Percentiles rank a stretch among this genome's conserved stretches.
phyloP scores from a whole-genome alignment of 2,888 invertebrate species.

The Arge pagana region DNA sequence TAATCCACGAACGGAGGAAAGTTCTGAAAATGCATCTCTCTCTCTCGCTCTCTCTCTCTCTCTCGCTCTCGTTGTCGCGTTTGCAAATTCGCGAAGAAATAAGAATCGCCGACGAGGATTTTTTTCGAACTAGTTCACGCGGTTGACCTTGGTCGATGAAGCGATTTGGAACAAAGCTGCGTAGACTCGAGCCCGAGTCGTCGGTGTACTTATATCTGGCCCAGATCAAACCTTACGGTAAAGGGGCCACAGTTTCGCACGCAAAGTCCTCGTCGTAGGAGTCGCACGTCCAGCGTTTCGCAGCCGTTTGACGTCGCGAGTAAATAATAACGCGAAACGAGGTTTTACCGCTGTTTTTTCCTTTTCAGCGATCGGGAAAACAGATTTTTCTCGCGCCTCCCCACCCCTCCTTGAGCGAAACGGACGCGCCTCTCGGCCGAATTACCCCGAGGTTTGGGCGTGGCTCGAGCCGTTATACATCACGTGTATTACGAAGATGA shows the following conservation, averaged over 20 bases:
- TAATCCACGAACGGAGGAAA: constrained; percentile 39
- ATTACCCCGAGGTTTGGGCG: too few relatives aligned
- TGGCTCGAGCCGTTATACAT: too few relatives aligned
- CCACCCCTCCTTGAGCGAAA: too few relatives aligned
- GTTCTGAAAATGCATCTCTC: background rate
- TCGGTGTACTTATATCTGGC: constrained; percentile 51
- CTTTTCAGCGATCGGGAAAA: too few relatives aligned
- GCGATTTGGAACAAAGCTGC: constrained; percentile 19
- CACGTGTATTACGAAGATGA: background rate
- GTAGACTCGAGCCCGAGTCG: constrained; percentile 6
- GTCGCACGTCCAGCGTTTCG: too few relatives aligned
- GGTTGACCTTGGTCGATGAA: background rate
- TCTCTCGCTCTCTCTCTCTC: constrained; percentile 11
- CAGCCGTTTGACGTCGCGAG: too few relatives aligned
- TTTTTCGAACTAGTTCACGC: too few relatives aligned
- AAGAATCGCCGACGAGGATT: background rate
- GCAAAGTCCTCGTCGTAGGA: too few relatives aligned
- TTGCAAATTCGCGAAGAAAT: background rate
- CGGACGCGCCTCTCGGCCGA: too few relatives aligned
- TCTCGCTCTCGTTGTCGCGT: constrained; percentile 3
- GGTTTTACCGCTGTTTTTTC: too few relatives aligned
- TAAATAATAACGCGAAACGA: too few relatives aligned
- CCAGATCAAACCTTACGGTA: constrained; percentile 53
- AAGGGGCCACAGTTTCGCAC: constrained; percentile 44
- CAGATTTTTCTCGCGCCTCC: too few relatives aligned